A percentile compares a stretch with the other conserved stretches of the same genome.
Evolutionary conservation across 2,113 vertebrate genomes (phyloP).

Genomic region (Callipepla californica): DNA sequence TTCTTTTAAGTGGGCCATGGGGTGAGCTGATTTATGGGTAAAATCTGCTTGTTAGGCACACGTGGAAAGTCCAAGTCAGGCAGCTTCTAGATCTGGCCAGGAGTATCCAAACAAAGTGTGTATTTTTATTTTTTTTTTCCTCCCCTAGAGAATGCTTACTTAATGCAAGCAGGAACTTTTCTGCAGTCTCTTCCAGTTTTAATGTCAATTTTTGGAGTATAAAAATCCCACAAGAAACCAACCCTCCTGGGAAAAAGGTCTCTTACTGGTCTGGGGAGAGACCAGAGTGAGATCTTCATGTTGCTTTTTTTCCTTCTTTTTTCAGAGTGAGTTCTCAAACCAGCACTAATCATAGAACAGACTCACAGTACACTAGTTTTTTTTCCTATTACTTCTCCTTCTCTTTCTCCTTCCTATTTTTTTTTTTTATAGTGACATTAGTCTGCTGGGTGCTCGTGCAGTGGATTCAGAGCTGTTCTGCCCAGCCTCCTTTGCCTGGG

Average conservation of each 20-base stretch:
- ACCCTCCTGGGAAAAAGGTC: neutral
- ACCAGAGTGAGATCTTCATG: neutral
- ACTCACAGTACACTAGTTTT: too few species aligned
- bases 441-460: rapidly evolving
- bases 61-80: neutral
- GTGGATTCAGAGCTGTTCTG: neutral
- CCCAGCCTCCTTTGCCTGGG: neutral
- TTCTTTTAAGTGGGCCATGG: neutral
- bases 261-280: neutral
- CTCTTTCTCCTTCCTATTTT: neutral
- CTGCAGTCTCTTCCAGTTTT: neutral
- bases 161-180: neutral
- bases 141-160: neutral
- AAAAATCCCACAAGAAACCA: neutral
- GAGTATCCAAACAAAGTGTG: neutral
- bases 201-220: neutral
- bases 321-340: neutral
- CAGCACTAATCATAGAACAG: neutral
- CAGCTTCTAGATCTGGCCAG: neutral
- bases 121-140: neutral
- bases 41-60: neutral
- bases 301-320: neutral
- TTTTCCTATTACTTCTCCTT: too few species aligned
- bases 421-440: neutral
- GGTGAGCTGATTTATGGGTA: neutral